Conservation (phyloP, 2,888 invertebrate genomes). For the Linnaemya tessellans region DNA sequence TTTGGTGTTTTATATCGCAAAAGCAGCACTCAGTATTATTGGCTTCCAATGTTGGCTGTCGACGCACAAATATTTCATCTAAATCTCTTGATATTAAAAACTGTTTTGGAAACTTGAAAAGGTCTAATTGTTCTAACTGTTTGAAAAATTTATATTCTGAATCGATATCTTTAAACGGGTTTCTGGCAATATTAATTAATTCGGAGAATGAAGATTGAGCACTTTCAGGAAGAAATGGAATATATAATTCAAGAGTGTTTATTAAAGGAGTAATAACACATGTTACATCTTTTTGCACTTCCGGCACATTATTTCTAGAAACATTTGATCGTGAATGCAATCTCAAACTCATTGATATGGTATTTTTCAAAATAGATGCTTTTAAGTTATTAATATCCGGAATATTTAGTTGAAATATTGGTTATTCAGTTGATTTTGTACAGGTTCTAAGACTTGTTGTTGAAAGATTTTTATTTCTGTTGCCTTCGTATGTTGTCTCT, state of each 20-base stretch:
- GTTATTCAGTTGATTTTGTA: slow-evolving; percentile 8
- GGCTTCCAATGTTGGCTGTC: slow-evolving; percentile 61
- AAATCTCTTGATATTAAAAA: slow-evolving; percentile 60
- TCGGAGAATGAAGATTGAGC: slow-evolving; percentile 16
- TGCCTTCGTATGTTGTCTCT: slow-evolving; percentile 23
- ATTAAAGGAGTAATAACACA: slow-evolving; percentile 27
- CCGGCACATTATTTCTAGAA: slow-evolving; percentile 24
- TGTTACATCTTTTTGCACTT: slow-evolving; percentile 12
- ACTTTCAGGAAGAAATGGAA: slow-evolving; percentile 15
- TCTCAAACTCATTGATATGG: slow-evolving; percentile 6
- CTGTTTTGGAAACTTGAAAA: slow-evolving; percentile 45
- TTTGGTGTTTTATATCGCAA: slow-evolving; percentile 61
- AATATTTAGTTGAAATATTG: slow-evolving; percentile 23
- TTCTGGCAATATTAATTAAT: slow-evolving; percentile 31
- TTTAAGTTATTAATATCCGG: slow-evolving; percentile 28
- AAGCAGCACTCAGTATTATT: slow-evolving; percentile 62
- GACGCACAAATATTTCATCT: slow-evolving; percentile 63
- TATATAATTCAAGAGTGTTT: slow-evolving; percentile 16
- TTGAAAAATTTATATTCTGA: slow-evolving; percentile 48
- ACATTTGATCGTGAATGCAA: slow-evolving; percentile 14
- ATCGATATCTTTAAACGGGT: slow-evolving; percentile 28
- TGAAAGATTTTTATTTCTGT: slow-evolving; percentile 15
- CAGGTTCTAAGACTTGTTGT: slow-evolving; percentile 18
- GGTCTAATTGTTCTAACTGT: slow-evolving; percentile 42
- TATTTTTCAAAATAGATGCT: too few relatives aligned